These are phyloP conservation scores for Pseudotriccus pelzelni DNA, from an alignment of 2,797 vertebrate genomes.

Conservation along the genomic window DNA sequence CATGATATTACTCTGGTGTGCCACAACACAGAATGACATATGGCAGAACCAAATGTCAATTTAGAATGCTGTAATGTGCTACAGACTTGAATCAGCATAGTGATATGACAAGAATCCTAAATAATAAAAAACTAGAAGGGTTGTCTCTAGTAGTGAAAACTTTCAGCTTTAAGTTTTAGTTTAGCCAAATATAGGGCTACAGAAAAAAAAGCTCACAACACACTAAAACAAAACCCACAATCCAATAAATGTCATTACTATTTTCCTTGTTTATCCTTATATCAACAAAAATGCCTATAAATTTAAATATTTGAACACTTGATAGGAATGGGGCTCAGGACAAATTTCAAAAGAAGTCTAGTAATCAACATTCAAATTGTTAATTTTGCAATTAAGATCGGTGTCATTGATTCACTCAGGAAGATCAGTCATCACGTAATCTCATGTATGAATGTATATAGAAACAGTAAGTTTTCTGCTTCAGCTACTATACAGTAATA, in stretches of 20 bases:
- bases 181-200: not conserved
- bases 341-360: not conserved
- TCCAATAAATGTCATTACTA: not conserved
- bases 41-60: constrained; percentile 5
- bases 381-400: not conserved
- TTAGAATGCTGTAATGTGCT: not conserved
- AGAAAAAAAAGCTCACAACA: accelerated
- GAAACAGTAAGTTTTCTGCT: not conserved
- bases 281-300: not conserved
- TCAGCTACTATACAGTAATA: not conserved
- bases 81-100: not conserved
- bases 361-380: not conserved
- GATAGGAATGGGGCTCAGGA: not conserved
- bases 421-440: not conserved
- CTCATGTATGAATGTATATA: not conserved
- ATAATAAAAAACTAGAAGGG: not conserved
- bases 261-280: not conserved
- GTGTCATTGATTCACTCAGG: not conserved
- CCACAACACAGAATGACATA: constrained; percentile 1
- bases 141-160: not conserved
- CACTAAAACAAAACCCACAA: not conserved
- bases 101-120: not conserved
- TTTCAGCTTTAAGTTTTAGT: not conserved
- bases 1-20: not conserved
- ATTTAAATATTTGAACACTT: not conserved